Evolutionary conservation across 2,888 invertebrate species (phyloP).

Genomic region (Hesperia comma): DNA sequence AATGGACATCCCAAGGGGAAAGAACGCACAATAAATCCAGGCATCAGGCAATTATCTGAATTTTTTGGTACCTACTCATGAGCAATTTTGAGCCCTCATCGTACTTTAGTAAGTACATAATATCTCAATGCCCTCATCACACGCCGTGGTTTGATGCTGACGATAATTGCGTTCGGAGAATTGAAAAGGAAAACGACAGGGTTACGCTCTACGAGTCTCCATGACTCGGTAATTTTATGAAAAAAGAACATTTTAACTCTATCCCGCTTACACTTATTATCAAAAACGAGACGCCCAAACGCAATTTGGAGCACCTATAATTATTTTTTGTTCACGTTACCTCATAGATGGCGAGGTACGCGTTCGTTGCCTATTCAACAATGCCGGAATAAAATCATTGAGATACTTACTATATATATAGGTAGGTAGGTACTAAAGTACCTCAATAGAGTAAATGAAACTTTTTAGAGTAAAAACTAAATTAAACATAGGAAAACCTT

Average conservation of each 20-base stretch:
- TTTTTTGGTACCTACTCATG: slow-evolving; percentile 29
- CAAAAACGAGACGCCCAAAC: slow-evolving; percentile 14
- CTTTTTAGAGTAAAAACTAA: too few species aligned
- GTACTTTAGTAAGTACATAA: too few species aligned
- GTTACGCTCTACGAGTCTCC: slow-evolving; percentile 69
- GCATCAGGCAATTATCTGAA: slow-evolving; percentile 26
- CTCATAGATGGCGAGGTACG: slow-evolving; percentile 3
- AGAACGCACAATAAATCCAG: slow-evolving; percentile 12
- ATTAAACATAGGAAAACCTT: too few species aligned
- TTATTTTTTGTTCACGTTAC: slow-evolving; percentile 23
- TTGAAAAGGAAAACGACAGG: slow-evolving; percentile 69
- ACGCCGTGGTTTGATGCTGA: slow-evolving; percentile 45
- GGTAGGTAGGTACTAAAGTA: too few species aligned
- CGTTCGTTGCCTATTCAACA: too few species aligned
- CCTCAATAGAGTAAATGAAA: too few species aligned
- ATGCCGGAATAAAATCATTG: too few species aligned
- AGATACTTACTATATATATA: too few species aligned
- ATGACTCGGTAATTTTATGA: slow-evolving; percentile 66
- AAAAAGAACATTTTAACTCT: slow-evolving; percentile 50
- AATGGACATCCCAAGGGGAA: slow-evolving; percentile 12
- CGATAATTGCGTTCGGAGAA: slow-evolving; percentile 78
- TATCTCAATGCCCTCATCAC: slow-evolving; percentile 40
- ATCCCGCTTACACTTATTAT: slow-evolving; percentile 39
- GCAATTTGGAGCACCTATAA: slow-evolving; percentile 24
- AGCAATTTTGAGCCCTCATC: slow-evolving; percentile 35